Evolutionary conservation across 2,797 vertebrate species (phyloP).

Genomic region (Eremophila alpestris): DNA sequence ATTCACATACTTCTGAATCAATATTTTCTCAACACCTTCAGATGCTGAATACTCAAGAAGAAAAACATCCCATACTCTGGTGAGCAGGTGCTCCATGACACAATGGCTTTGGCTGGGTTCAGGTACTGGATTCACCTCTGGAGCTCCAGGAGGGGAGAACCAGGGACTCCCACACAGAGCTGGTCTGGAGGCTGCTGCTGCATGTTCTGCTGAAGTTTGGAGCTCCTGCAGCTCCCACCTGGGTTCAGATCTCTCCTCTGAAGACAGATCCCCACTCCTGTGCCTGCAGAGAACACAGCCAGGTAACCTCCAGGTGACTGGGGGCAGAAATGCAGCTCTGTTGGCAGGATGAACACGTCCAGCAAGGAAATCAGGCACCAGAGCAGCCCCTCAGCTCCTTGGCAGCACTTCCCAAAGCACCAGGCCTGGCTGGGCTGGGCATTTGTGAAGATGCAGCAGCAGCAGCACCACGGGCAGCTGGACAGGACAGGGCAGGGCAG

Average conservation of each 20-base stretch:
- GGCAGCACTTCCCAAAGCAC: slow-evolving; percentile 14
- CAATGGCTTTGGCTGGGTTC: slow-evolving; percentile 55
- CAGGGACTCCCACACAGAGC: neutral
- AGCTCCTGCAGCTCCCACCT: neutral
- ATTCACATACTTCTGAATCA: slow-evolving; percentile 69
- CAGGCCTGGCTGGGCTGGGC: slow-evolving; percentile 43
- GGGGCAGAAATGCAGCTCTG: slow-evolving; percentile 40
- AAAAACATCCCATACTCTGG: slow-evolving; percentile 54
- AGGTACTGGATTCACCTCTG: neutral
- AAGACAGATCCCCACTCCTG: slow-evolving; percentile 1
- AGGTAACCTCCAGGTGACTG: neutral
- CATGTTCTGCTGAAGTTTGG: neutral
- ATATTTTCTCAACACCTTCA: slow-evolving; percentile 71
- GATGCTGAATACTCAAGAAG: slow-evolving; percentile 73
- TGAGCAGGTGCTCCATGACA: slow-evolving; percentile 40
- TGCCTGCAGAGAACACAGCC: slow-evolving; percentile 39
- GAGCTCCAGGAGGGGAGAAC: neutral
- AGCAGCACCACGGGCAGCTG: neutral
- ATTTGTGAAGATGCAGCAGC: slow-evolving; percentile 59
- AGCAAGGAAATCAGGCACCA: slow-evolving; percentile 57
- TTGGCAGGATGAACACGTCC: slow-evolving; percentile 52
- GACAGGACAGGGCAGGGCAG: neutral
- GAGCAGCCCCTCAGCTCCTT: slow-evolving; percentile 34
- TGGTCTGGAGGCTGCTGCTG: neutral
- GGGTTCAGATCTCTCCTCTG: neutral